Conservation (phyloP, 2,888 invertebrate genomes). For the Yponomeuta malinellus region DNA sequence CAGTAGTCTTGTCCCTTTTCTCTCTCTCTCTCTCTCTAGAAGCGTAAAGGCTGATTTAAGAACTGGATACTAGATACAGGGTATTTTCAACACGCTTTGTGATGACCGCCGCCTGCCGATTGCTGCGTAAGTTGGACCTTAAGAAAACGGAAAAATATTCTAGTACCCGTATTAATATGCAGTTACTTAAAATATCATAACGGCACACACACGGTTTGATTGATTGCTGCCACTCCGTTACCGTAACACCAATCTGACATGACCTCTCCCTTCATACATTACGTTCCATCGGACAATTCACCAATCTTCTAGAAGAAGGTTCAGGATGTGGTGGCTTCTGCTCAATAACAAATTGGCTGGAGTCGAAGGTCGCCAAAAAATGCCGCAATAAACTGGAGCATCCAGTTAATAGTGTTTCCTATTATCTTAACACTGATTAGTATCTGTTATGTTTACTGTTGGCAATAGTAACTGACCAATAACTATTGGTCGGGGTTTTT, state of each 20-base stretch:
- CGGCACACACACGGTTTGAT: neutral
- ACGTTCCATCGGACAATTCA: neutral
- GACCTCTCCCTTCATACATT: neutral
- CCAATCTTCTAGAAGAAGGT: neutral
- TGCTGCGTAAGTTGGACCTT: too few species aligned
- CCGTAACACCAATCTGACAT: neutral
- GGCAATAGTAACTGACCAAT: constrained; percentile 10
- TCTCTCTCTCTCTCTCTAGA: too few species aligned
- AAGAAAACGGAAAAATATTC: neutral
- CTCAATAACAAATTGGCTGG: neutral
- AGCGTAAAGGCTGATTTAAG: too few species aligned
- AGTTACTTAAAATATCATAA: constrained; percentile 2
- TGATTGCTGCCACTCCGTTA: neutral
- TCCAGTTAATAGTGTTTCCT: neutral
- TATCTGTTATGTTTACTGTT: constrained; percentile 8
- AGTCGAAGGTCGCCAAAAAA: neutral
- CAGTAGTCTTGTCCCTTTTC: too few species aligned
- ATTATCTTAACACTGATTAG: constrained; percentile 10
- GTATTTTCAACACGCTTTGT: too few species aligned
- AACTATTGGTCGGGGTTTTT: neutral
- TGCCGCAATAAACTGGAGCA: neutral
- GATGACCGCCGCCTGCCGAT: too few species aligned
- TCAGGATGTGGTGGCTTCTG: neutral
- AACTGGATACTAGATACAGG: too few species aligned
- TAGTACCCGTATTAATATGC: neutral